Conservation (phyloP, 2,113 vertebrate species). For the Muscicapa adusta region DNA sequence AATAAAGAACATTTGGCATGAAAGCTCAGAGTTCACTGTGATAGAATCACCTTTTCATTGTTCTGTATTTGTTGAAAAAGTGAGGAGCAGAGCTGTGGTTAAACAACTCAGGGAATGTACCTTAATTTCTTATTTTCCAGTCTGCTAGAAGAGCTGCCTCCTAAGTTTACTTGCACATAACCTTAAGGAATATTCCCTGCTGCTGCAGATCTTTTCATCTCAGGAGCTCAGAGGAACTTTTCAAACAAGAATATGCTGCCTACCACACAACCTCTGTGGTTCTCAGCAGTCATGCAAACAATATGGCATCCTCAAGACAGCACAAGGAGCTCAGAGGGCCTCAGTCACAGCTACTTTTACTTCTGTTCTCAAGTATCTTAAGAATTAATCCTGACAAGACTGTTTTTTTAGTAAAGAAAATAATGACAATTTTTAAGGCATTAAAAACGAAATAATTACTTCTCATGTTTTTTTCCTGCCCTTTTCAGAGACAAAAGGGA, state of each 20-base stretch:
- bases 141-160: not conserved
- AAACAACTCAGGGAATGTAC: not conserved
- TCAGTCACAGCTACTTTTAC: not conserved
- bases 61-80: not conserved
- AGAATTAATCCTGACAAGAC: not conserved
- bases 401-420: not conserved
- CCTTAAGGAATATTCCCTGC: not conserved
- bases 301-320: not conserved
- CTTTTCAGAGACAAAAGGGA: not conserved
- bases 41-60: not conserved
- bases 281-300: not conserved
- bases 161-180: not conserved
- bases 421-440: not conserved
- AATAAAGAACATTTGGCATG: not conserved
- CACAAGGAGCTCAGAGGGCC: not conserved
- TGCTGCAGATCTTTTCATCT: not conserved
- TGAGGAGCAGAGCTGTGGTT: rapidly evolving
- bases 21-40: not conserved
- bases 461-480: not conserved
- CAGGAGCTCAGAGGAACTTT: not conserved
- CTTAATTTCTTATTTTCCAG: not conserved
- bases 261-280: not conserved
- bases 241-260: not conserved
- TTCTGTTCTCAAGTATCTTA: not conserved
- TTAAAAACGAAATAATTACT: not conserved